These are phyloP conservation scores for Globicephala melas DNA, from an alignment of 2,113 vertebrate species.

Conservation along the genomic window DNA sequence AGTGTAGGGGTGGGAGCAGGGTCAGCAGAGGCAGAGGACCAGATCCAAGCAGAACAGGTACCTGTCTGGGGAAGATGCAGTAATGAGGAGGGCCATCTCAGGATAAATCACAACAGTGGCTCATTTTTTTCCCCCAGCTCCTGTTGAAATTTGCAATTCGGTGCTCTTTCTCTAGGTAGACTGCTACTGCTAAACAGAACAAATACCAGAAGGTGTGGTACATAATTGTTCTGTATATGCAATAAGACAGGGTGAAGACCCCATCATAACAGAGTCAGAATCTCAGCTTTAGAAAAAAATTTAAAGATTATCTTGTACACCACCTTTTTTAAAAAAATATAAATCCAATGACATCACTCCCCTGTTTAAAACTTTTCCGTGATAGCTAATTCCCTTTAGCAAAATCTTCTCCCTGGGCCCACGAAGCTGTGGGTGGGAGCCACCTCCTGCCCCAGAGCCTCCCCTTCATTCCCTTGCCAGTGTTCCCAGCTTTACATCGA, in stretches of 20 bases:
- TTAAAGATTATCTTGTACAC: neutral
- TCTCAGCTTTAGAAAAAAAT: neutral
- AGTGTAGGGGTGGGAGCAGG: accelerated
- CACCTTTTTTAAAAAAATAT: neutral
- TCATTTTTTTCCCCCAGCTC: accelerated
- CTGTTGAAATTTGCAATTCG: neutral
- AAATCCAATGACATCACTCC: neutral
- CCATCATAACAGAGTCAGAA: neutral
- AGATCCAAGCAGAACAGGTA: neutral
- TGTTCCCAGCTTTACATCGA: accelerated
- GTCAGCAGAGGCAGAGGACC: neutral
- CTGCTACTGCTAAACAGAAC: neutral
- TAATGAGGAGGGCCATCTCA: neutral
- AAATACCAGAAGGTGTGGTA: neutral
- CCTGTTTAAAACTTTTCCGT: neutral
- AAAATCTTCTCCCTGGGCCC: neutral
- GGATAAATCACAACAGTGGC: neutral
- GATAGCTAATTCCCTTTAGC: neutral
- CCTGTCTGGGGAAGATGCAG: neutral
- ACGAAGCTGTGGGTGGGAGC: too few relatives aligned
- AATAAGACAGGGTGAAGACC: neutral
- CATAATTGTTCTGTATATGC: neutral
- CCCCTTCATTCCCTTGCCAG: accelerated
- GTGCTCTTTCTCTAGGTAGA: neutral
- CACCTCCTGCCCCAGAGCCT: accelerated